phyloP scores from a whole-genome alignment of 2,888 invertebrate species.

The Pocota personata region DNA sequence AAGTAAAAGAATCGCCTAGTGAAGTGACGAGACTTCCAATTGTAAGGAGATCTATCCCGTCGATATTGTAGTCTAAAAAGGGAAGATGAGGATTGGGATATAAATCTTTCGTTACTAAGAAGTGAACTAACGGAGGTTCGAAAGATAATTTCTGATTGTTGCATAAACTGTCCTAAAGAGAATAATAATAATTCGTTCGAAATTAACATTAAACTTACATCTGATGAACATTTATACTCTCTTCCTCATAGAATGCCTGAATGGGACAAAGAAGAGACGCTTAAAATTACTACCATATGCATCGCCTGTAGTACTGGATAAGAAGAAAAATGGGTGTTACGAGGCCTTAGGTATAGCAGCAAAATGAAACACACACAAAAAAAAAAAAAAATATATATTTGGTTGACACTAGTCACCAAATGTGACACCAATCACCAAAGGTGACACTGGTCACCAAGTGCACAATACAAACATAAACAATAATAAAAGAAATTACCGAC shows the following conservation, averaged over 20 bases:
- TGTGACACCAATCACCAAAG: no score
- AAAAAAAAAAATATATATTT: no score
- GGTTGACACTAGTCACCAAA: no score
- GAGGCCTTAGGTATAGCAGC: no score
- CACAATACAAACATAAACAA: no score
- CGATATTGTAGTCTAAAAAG: neutral
- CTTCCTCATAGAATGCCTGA: neutral
- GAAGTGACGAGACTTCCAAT: no score
- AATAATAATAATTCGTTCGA: neutral
- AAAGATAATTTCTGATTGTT: neutral
- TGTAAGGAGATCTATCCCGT: no score
- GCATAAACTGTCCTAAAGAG: no score
- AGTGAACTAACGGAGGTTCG: neutral
- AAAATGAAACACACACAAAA: no score
- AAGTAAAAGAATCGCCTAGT: neutral
- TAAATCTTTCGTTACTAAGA: neutral
- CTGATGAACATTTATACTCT: neutral
- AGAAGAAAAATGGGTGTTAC: neutral
- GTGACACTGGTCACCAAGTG: no score
- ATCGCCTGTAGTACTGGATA: no score
- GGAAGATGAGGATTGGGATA: neutral
- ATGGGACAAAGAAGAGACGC: neutral
- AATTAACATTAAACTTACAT: neutral
- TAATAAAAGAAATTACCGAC: no score
- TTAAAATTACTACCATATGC: neutral